phyloP scores from a whole-genome alignment of 2,888 invertebrate genomes.

The Nomada ruficornis region DNA sequence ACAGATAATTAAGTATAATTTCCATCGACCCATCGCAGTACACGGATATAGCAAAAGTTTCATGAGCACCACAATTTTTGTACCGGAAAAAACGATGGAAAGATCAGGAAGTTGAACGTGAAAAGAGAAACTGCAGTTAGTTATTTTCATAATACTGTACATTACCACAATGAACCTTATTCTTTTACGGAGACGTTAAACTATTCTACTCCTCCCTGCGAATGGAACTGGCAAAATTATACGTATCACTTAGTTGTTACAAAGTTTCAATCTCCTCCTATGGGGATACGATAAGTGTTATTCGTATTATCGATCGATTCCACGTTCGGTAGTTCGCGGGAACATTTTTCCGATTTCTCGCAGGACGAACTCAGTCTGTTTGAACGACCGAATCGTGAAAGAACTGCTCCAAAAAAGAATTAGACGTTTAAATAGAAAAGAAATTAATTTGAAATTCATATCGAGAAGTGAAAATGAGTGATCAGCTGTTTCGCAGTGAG shows the following conservation, averaged over 20 bases:
- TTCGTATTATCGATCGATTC: slow-evolving; percentile 20
- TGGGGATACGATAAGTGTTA: slow-evolving; percentile 19
- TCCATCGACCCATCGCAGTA: neutral
- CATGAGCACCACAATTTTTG: neutral
- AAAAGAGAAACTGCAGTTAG: neutral
- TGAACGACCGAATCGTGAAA: neutral
- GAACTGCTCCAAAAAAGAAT: neutral
- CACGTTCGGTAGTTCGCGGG: neutral
- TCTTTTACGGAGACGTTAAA: neutral
- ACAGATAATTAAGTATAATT: neutral
- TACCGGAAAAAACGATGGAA: neutral
- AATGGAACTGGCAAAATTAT: neutral
- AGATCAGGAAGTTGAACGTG: neutral
- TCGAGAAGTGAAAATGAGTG: slow-evolving; percentile 28
- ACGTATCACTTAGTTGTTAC: neutral
- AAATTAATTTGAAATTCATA: neutral
- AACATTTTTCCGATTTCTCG: neutral
- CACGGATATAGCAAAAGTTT: neutral
- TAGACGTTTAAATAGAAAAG: neutral
- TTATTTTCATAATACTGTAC: slow-evolving; percentile 1
- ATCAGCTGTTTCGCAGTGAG: slow-evolving; percentile 9
- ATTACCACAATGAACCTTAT: slow-evolving; percentile 11
- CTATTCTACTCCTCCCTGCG: neutral
- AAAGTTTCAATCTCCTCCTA: slow-evolving; percentile 36
- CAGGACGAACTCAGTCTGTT: neutral